Conservation (phyloP, 2,888 invertebrate species). For the Acanthococcus lagerstroemiae region DNA sequence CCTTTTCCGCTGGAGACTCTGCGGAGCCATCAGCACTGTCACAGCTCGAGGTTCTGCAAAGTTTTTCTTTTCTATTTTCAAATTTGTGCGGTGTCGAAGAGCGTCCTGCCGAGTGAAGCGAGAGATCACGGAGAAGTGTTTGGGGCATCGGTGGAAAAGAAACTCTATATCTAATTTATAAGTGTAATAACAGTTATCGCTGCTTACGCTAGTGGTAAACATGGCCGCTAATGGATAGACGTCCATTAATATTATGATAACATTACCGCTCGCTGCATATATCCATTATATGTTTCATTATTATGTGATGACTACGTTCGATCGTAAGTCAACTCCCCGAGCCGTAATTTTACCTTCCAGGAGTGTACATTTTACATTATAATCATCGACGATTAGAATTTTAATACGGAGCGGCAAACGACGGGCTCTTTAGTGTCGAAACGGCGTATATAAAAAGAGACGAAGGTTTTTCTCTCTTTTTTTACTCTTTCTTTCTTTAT, state of each 20-base stretch:
- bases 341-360: conserved; percentile 28
- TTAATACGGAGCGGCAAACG: conserved; percentile 24
- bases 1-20: too few relatives aligned
- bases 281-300: conserved; percentile 29
- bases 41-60: too few relatives aligned
- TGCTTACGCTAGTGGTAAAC: conserved; percentile 27
- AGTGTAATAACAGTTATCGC: conserved; percentile 29
- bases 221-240: conserved; percentile 31
- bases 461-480: conserved; percentile 1
- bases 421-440: conserved; percentile 20
- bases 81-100: too few relatives aligned
- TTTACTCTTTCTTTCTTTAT: not conserved
- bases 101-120: too few relatives aligned
- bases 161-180: conserved; percentile 29
- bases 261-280: conserved; percentile 27
- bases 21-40: too few relatives aligned
- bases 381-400: conserved; percentile 31
- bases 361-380: conserved; percentile 28
- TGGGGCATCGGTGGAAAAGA: too few relatives aligned
- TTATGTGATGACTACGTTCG: conserved; percentile 30
- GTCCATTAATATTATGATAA: conserved; percentile 29
- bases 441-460: not conserved
- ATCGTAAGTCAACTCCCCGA: conserved; percentile 29
- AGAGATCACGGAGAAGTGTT: too few relatives aligned
- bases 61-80: too few relatives aligned